phyloP scores from a whole-genome alignment of 1,140 invertebrate species.

The Drosophila obscura region DNA sequence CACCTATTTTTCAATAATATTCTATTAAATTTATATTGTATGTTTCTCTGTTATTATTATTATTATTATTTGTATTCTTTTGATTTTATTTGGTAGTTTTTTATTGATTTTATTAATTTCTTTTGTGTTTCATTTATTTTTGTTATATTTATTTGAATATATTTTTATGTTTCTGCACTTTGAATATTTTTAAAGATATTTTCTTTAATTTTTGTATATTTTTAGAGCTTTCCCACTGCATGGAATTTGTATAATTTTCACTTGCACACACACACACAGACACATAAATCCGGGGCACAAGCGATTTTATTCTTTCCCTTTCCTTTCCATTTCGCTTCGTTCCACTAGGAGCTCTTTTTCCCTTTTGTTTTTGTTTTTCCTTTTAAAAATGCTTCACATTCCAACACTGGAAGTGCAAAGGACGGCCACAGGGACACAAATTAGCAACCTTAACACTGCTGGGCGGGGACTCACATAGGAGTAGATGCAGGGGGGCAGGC shows the following conservation, averaged over 20 bases:
- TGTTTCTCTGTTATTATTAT: conserved; percentile 8
- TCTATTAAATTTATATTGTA: conserved; percentile 14
- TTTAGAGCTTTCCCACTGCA: conserved; percentile 27
- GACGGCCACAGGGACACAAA: conserved; percentile 54
- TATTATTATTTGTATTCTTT: conserved; percentile 10
- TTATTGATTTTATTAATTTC: conserved; percentile 4
- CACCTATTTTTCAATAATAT: conserved; percentile 35
- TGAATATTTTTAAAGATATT: conserved; percentile 16
- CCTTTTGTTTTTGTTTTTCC: conserved; percentile 20
- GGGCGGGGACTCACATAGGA: conserved; percentile 51
- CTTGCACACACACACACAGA: conserved; percentile 42
- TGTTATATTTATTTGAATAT: conserved; percentile 25
- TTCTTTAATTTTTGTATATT: conserved; percentile 13
- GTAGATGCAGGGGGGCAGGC: conserved; percentile 28
- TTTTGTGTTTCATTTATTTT: background rate
- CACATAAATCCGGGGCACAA: conserved; percentile 52
- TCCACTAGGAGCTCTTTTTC: background rate
- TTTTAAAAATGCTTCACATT: conserved; percentile 73
- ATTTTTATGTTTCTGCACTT: conserved; percentile 18
- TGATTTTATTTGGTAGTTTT: background rate
- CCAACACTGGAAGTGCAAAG: conserved; percentile 25
- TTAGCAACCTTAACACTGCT: conserved; percentile 66
- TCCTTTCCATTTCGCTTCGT: conserved; percentile 14
- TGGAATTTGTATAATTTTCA: conserved; percentile 36
- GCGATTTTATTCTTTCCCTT: conserved; percentile 36